Conservation (phyloP, 2,113 vertebrate species). For the Sarotherodon lohbergeri region DNA sequence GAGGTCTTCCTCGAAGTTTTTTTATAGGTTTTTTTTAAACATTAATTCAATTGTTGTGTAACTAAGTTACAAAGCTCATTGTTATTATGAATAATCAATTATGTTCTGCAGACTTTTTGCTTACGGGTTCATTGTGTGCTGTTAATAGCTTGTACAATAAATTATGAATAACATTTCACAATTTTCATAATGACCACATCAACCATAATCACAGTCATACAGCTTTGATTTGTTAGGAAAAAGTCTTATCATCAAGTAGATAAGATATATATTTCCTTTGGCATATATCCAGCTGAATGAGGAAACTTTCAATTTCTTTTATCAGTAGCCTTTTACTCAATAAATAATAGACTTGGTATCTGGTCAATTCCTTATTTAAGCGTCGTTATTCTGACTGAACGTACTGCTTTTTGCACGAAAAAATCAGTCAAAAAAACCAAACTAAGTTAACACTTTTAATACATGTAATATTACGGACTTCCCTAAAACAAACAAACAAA, state of each 20-base stretch:
- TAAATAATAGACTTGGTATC: not conserved
- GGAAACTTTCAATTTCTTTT: constrained; percentile 4
- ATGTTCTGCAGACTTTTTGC: not conserved
- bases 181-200: not conserved
- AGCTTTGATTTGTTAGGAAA: not conserved
- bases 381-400: not conserved
- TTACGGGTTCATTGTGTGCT: not conserved
- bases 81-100: not conserved
- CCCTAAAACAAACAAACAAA: not conserved
- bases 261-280: constrained; percentile 14
- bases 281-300: not conserved
- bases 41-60: not conserved
- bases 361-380: not conserved
- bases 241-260: not conserved
- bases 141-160: not conserved
- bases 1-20: not conserved
- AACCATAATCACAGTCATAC: not conserved
- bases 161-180: not conserved
- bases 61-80: not conserved
- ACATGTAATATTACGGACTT: not conserved
- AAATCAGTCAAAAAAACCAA: not conserved
- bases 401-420: not conserved
- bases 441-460: not conserved
- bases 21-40: not conserved
- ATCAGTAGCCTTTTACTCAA: not conserved